Evolutionary conservation across 2,113 vertebrate species (phyloP), one percentile per base, ranked within the genome.

Genomic region (Xyliphius kryptos): DNA sequence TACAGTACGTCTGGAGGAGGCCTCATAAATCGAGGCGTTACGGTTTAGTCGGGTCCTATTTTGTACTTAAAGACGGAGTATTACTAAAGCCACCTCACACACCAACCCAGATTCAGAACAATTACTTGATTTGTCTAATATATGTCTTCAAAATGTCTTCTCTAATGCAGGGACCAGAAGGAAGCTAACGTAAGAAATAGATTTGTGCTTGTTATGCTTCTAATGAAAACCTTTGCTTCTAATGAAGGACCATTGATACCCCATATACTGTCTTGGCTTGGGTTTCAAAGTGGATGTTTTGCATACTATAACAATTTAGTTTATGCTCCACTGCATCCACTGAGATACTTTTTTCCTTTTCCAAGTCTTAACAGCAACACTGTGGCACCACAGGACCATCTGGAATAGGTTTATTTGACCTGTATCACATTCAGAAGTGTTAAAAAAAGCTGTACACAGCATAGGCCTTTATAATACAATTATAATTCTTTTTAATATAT

Each of bases 241-340:
- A n/a, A n/a, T n/a, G n/a, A n/a, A n/a, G n/a, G n/a, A n/a, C n/a
- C n/a, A n/a, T n/a, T n/a, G n/a, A n/a, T n/a, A n/a, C 58, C 52
- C 60, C 59, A n/a, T 69, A 47, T 46, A 64, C 38, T n/a, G 26
- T 48, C 61, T 63, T 69, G 68, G 61, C 68, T 47, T 51, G 6
- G 26, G 10, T 59, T 64, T 53, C 55, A 69, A 58, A 66, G 54
- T 21, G 55, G n/a, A 69, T 57, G 50, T 22, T 53, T 48, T 47
- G 22, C 68, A 64, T 46, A 48, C 48, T 69, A 61, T 62, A 69
- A 38, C 47, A 59, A 54, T 59, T 69, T 64, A 50, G 17, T 16
- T 11, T 46, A 46, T 57, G 56, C 47, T 52, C 14, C 38, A 43
- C 41, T 61, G 44, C 32, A 50, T 46, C 19, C 40, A 58, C 53